Conservation (phyloP, 2,113 vertebrate genomes). For the Platichthys flesus region DNA sequence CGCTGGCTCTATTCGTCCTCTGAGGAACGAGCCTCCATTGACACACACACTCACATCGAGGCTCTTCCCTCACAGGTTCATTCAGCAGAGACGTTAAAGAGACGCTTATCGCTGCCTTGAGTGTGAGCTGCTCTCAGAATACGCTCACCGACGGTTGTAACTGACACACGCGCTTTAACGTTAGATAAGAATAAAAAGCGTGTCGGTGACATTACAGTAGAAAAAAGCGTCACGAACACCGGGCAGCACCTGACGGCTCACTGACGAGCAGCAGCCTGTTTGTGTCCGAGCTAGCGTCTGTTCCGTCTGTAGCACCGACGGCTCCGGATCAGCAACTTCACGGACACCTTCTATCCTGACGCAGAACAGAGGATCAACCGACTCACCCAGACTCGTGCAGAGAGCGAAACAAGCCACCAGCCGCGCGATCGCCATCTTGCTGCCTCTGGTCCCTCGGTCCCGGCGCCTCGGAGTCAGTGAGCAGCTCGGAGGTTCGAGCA, state of each 20-base stretch:
- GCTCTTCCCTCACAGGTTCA: too few species aligned
- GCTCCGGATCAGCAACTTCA: slow-evolving; percentile 18
- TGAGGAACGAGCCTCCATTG: too few species aligned
- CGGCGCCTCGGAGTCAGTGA: slow-evolving; percentile 56
- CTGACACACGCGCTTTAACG: too few species aligned
- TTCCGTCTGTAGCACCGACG: slow-evolving; percentile 22
- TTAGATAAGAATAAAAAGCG: neutral
- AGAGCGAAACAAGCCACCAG: slow-evolving; percentile 66
- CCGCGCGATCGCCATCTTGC: slow-evolving; percentile 82
- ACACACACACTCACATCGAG: too few species aligned
- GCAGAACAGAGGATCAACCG: neutral
- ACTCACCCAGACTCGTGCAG: slow-evolving; percentile 76
- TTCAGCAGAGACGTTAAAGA: too few species aligned
- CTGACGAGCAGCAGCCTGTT: slow-evolving; percentile 19
- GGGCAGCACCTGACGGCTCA: neutral
- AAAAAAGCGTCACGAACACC: neutral
- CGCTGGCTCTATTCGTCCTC: neutral
- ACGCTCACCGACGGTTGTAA: too few species aligned
- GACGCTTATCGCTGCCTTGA: too few species aligned
- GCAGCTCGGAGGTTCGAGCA: slow-evolving; percentile 54
- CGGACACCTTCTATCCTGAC: neutral
- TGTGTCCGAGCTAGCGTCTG: slow-evolving; percentile 35
- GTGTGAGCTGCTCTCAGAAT: too few species aligned
- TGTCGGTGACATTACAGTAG: neutral
- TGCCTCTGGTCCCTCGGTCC: slow-evolving; percentile 50